Conservation (phyloP, 2,888 invertebrate genomes). For the Dryobotodes eremita region DNA sequence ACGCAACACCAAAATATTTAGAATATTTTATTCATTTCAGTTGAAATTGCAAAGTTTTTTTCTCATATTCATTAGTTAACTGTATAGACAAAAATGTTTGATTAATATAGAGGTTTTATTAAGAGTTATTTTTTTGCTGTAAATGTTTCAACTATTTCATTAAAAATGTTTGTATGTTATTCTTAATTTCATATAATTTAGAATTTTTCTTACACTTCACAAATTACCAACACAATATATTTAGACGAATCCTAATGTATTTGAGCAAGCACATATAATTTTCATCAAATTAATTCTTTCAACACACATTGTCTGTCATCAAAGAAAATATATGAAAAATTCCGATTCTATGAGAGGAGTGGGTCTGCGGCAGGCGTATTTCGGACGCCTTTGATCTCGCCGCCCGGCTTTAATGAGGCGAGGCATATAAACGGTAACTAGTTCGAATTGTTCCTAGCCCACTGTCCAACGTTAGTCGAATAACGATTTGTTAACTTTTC, state of each 20-base stretch:
- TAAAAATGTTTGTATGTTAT: slow-evolving; percentile 16
- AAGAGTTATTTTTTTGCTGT: not conserved
- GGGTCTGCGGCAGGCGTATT: slow-evolving; percentile 85
- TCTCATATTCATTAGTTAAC: slow-evolving; percentile 9
- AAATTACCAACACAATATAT: slow-evolving; percentile 43
- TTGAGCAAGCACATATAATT: slow-evolving; percentile 52
- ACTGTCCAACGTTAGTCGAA: slow-evolving; percentile 75
- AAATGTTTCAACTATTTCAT: slow-evolving; percentile 25
- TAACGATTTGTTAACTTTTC: slow-evolving; percentile 82
- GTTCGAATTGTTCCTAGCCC: slow-evolving; percentile 85
- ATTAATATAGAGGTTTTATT: not conserved
- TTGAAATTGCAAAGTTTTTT: not conserved
- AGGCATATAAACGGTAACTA: slow-evolving; percentile 86
- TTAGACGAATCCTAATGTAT: slow-evolving; percentile 36
- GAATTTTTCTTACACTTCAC: slow-evolving; percentile 38
- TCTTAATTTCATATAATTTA: slow-evolving; percentile 29
- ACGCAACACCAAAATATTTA: slow-evolving; percentile 37
- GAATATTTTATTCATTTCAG: slow-evolving; percentile 6
- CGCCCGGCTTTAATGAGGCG: slow-evolving; percentile 89
- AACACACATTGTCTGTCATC: slow-evolving; percentile 58
- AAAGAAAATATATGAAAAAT: slow-evolving; percentile 66
- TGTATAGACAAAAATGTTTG: slow-evolving; percentile 1
- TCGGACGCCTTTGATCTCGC: slow-evolving; percentile 92
- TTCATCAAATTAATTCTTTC: slow-evolving; percentile 64
- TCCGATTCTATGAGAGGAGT: slow-evolving; percentile 77